Evolutionary conservation across 2,797 vertebrate genomes (phyloP), one percentile per base, ranked within the genome.

Genomic region (Myotis daubentonii): DNA sequence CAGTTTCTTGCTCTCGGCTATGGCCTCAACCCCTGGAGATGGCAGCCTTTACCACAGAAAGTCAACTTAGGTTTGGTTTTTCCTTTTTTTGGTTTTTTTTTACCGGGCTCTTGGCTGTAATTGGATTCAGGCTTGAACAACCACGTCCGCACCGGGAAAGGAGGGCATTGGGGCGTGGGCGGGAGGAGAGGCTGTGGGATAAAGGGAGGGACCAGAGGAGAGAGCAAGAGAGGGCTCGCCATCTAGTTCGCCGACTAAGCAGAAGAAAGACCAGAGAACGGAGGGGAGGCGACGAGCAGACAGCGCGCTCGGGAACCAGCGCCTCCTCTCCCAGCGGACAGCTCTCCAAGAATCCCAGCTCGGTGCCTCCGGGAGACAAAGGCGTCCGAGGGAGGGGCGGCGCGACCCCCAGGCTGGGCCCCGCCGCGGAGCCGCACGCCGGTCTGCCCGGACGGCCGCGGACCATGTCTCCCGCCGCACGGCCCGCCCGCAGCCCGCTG

Each of bases 111-210:
- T 95, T 70, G 71, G 87, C 96, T 97, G 97, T 97, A 97, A 98
- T 95, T 97, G 97, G 96, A 97, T 96, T 98, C 97, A 94, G 92
- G 83, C 94, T 87, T 75, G 96, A 97, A 96, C 93, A 96, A 97
- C 95, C 96, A 97, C 97, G 96, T 97, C 96, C 95, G 93, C 95
- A 97, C 96, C 36, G 95, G 96, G 93, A 96, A 97, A 97, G 96
- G 96, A 97, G 96, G 95, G 97, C 96, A 87, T 76, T 89, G 94
- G 96, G 96, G 96, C 96, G 96, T 96, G 93, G 95, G 95, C 83
- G 93, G 93, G 95, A 91, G 96, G 94, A 95, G 95, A 94, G 96
- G 93, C 95, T 94, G 95, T 57, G 95, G 92, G 95, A 96, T 62
- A 95, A 96, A 97, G 97, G 96, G 96, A 97, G 97, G 95, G 97